These are phyloP conservation scores for Hippocampus guttulatus DNA, from an alignment of 2,113 vertebrate genomes.

Conservation along the genomic window DNA sequence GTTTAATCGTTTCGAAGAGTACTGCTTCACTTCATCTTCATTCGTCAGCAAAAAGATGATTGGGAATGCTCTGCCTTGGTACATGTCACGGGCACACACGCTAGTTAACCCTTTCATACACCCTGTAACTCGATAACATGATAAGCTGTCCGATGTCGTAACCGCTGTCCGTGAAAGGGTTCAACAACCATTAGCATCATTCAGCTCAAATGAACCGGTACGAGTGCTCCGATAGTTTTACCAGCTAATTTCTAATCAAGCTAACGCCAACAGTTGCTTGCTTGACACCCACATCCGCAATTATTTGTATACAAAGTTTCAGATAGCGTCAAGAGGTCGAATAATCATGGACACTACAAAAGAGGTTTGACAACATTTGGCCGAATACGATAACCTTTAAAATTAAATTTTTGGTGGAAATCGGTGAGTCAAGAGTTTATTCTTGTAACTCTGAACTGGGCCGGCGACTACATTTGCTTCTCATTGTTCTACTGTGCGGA, in stretches of 20 bases:
- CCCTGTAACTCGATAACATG: too few species aligned
- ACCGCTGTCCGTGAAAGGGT: too few species aligned
- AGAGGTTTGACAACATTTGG: constrained; percentile 25
- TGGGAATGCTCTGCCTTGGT: too few species aligned
- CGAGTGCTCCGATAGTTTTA: too few species aligned
- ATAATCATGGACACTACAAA: constrained; percentile 18
- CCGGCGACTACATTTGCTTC: constrained; percentile 24
- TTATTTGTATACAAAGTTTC: background rate
- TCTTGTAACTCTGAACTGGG: constrained; percentile 56
- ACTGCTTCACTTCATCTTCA: constrained; percentile 38
- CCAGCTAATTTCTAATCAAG: too few species aligned
- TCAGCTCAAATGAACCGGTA: too few species aligned
- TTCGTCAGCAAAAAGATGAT: background rate
- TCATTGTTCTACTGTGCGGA: constrained; percentile 52
- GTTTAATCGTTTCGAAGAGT: constrained; percentile 53
- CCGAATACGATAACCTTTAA: constrained; percentile 52
- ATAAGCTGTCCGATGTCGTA: too few species aligned
- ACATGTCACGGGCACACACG: too few species aligned
- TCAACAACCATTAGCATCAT: too few species aligned
- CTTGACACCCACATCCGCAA: too few species aligned
- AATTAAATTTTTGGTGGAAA: constrained; percentile 32
- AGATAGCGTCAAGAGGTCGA: background rate
- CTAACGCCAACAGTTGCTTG: too few species aligned
- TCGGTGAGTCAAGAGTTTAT: constrained; percentile 46
- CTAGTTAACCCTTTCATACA: too few species aligned